Percentiles rank a stretch among this genome's conserved stretches.
Evolutionary conservation across 2,113 vertebrate species (phyloP).

Genomic region (Trematocara stigmaticum): DNA sequence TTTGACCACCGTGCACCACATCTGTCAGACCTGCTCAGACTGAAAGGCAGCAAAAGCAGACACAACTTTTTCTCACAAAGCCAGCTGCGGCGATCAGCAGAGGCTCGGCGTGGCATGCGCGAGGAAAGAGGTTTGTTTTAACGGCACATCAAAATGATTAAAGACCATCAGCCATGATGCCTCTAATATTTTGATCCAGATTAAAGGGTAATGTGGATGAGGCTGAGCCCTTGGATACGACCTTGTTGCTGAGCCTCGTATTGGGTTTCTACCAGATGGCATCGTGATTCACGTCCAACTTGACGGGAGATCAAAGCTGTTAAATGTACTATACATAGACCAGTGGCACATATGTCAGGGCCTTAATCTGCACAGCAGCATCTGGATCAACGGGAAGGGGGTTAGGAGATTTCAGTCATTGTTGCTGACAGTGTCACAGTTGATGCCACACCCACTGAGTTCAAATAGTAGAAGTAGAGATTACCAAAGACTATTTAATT

Average conservation of each 20-base stretch:
- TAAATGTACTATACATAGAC: slow-evolving; percentile 61
- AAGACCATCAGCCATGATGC: slow-evolving; percentile 63
- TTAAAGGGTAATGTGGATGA: slow-evolving; percentile 67
- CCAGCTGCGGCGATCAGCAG: slow-evolving; percentile 2
- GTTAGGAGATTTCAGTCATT: slow-evolving; percentile 2
- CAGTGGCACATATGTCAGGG: slow-evolving; percentile 59
- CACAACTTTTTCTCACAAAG: not conserved
- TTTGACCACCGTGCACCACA: slow-evolving; percentile 47
- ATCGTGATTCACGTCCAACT: slow-evolving; percentile 65
- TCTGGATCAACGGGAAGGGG: slow-evolving; percentile 40
- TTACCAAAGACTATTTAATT: not conserved
- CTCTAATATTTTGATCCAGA: slow-evolving; percentile 75
- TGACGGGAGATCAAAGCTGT: slow-evolving; percentile 63
- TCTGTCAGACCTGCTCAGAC: slow-evolving; percentile 59
- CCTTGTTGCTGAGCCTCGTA: slow-evolving; percentile 60
- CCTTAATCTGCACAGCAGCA: slow-evolving; percentile 49
- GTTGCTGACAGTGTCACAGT: not conserved
- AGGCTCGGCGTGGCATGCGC: not conserved
- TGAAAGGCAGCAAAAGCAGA: slow-evolving; percentile 36
- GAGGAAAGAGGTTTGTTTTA: slow-evolving; percentile 42
- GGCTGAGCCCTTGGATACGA: slow-evolving; percentile 60
- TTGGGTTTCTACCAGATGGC: slow-evolving; percentile 69
- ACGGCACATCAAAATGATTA: slow-evolving; percentile 69
- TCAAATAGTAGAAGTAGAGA: not conserved
- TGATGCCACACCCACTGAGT: not conserved